A percentile compares a stretch with the other conserved stretches of the same genome.
Conservation (phyloP, 2,888 invertebrate species). For the Chrysolina oricalcia region DNA sequence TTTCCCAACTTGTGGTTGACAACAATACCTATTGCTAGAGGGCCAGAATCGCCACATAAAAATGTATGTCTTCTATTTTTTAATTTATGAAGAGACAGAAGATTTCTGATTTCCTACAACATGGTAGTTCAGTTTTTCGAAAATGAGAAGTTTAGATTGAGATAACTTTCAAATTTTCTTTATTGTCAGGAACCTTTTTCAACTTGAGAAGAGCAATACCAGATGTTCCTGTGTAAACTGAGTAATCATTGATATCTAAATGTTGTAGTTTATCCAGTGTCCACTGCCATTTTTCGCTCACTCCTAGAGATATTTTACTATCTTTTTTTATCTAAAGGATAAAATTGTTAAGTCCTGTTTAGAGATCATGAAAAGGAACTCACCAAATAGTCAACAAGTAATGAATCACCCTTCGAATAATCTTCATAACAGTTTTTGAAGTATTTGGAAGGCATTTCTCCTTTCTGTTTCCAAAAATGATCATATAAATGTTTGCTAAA, state of each 20-base stretch:
- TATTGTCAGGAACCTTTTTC: constrained; percentile 67
- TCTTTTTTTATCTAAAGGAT: constrained; percentile 71
- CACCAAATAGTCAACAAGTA: constrained; percentile 39
- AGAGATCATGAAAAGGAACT: constrained; percentile 1
- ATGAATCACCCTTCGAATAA: constrained; percentile 35
- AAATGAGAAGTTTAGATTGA: background rate
- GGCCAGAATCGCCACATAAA: constrained; percentile 81
- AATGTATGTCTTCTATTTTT: constrained; percentile 77
- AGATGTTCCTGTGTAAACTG: constrained; percentile 84
- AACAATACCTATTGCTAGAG: constrained; percentile 77
- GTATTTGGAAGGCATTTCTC: constrained; percentile 51
- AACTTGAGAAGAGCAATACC: constrained; percentile 82
- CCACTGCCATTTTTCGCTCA: constrained; percentile 69
- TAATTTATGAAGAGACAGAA: constrained; percentile 71
- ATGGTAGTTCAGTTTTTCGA: constrained; percentile 1
- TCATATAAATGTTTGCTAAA: background rate
- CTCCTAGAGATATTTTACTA: constrained; percentile 70
- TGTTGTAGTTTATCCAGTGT: constrained; percentile 70
- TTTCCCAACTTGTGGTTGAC: constrained; percentile 75
- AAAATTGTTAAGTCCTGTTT: background rate
- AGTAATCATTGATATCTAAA: constrained; percentile 75
- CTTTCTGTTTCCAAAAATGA: background rate
- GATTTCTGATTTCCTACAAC: constrained; percentile 62
- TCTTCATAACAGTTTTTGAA: constrained; percentile 74
- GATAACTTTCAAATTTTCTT: constrained; percentile 62